Evolutionary conservation across 2,797 vertebrate genomes (phyloP), one percentile per base, ranked within the genome.

Genomic region (Huso huso): DNA sequence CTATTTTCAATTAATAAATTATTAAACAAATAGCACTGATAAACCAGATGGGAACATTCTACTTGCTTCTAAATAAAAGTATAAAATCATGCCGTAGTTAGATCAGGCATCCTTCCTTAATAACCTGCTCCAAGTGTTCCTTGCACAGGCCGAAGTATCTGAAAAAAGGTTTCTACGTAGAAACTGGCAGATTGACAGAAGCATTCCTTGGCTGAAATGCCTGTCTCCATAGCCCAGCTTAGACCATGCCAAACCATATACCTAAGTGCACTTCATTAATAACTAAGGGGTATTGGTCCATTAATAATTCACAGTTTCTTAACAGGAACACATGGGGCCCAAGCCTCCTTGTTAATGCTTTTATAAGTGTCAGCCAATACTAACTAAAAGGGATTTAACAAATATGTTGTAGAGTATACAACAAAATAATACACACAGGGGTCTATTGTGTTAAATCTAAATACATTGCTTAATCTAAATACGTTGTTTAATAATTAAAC

Each of bases 251-350:
- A 58, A 58, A 58, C 13, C 10, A 11, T 12, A 11, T n/a, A 6
- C 51, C 12, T 58, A 12, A 12, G 13, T n/a, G 6, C 10, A 58
- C 11, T 11, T 10, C 12, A 58, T 58, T 58, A 58, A 58, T 58
- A 7, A n/a, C 55, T 2, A 58, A 58, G 12, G 55, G 55, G 12
- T 58, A 58, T 13, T 58, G 55, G 1, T 58, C n/a, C 12, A 58
- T 58, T 58, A 58, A 58, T 58, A 58, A 58, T 58, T 58, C 55
- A 3, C 23, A 58, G 55, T 58, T 58, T 58, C 55, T 13, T 58
- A n/a, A 37, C 2, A 37, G 2, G 23, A 37, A 37, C 23, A 37
- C 23, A 37, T 37, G 23, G 23, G 23, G 23, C 23, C 23, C 23
- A 18, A 37, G 23, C 23, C 23, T 37, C 23, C 23, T 37, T 3